A percentile compares a stretch with the other conserved stretches of the same genome.
Conservation (phyloP, 2,888 invertebrate genomes). For the Cantharis nigra region DNA sequence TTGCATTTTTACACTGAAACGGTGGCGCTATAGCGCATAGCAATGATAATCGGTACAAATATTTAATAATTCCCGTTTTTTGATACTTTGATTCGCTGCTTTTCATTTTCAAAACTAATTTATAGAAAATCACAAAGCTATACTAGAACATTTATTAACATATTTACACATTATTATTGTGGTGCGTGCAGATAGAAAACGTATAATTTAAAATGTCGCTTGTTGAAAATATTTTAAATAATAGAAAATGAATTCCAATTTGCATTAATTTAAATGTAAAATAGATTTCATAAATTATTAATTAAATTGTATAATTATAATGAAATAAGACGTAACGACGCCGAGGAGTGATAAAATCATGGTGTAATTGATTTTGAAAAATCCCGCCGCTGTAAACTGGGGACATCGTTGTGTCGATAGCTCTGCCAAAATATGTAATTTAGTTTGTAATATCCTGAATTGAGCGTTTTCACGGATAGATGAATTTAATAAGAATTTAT, state of each 20-base stretch:
- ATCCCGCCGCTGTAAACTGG: slow-evolving; percentile 28
- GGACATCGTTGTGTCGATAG: slow-evolving; percentile 17
- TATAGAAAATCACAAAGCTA: not conserved
- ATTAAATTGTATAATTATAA: slow-evolving; percentile 30
- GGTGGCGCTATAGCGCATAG: not conserved
- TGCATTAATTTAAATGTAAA: not conserved
- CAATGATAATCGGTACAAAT: not conserved
- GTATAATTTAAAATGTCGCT: not conserved
- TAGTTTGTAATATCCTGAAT: slow-evolving; percentile 2
- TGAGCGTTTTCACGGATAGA: slow-evolving; percentile 8
- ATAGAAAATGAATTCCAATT: not conserved
- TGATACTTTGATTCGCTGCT: not conserved
- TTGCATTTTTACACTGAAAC: not conserved
- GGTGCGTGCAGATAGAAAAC: not conserved
- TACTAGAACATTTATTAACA: not conserved
- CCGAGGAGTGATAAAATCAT: slow-evolving; percentile 28
- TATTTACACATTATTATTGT: not conserved
- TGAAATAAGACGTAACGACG: slow-evolving; percentile 27
- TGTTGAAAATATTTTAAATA: not conserved
- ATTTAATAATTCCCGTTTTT: not conserved
- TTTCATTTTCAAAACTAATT: not conserved
- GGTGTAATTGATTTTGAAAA: slow-evolving; percentile 27
- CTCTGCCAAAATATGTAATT: slow-evolving; percentile 14
- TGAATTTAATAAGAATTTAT: slow-evolving; percentile 32
- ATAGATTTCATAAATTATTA: not conserved